Conservation (phyloP, 2,888 invertebrate genomes). For the Athripsodes cinereus region DNA sequence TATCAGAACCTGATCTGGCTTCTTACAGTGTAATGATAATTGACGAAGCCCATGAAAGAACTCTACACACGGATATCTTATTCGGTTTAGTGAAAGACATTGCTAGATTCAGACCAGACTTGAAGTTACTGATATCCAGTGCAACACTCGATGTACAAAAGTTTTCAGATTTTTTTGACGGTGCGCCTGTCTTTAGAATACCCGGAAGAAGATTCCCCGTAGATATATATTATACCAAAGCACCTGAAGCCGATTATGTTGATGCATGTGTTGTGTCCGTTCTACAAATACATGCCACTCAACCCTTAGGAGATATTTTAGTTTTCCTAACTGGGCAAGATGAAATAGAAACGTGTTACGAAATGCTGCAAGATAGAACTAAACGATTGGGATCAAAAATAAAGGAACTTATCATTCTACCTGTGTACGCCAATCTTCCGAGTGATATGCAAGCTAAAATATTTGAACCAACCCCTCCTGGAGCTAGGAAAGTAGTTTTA, state of each 20-base stretch:
- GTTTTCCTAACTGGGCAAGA: constrained; percentile 95
- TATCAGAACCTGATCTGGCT: constrained; percentile 93
- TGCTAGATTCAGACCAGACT: constrained; percentile 83
- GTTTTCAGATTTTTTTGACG: constrained; percentile 96
- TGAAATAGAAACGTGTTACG: constrained; percentile 86
- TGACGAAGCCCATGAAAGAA: constrained; percentile 98
- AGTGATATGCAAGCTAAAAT: constrained; percentile 99
- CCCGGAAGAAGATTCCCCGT: constrained; percentile 98
- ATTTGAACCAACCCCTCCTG: constrained; percentile 95
- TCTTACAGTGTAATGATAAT: constrained; percentile 98
- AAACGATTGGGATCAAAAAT: constrained; percentile 90
- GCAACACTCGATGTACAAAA: constrained; percentile 98
- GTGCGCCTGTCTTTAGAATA: constrained; percentile 95
- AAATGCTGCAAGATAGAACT: constrained; percentile 83
- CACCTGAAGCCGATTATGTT: constrained; percentile 98
- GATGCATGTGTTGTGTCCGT: constrained; percentile 97
- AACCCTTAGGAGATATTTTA: constrained; percentile 91
- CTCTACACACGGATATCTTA: constrained; percentile 95
- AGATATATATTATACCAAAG: constrained; percentile 98
- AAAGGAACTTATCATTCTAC: constrained; percentile 84
- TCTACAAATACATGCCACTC: constrained; percentile 96
- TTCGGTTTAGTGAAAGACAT: constrained; percentile 98
- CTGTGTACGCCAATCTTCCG: constrained; percentile 97
- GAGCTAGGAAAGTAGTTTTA: constrained; percentile 92
- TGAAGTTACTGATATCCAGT: constrained; percentile 95